Base-by-base conservation (phyloP, 2,888 invertebrate genomes). In the Rosalia funebris region DNA sequence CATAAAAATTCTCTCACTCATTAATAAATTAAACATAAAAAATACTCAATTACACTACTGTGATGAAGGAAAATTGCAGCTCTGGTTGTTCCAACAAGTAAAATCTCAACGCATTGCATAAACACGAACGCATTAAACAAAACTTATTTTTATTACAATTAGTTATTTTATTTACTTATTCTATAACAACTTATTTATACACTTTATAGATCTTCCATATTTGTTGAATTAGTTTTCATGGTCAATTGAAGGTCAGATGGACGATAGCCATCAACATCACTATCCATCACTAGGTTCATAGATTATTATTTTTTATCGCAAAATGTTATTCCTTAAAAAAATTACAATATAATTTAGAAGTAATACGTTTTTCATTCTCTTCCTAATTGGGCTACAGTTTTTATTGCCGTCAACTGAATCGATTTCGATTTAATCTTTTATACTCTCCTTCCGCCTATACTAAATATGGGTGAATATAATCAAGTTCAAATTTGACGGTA, bases 381-480 rank as follows among this genome's bases (percentile, higher is more conserved):
- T 53, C 53, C 42, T 31, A 53, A 42, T 53, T 53, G 31, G 53
- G 53, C n/a, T n/a, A 15, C 11, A 32, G 11, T 42, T 31, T 39
- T 25, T 48, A 12, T 34, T 17, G 20, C 10, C 37, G 36, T 37
- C 48, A 37, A 37, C 39, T 12, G 42, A 12, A 32, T 32, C 25
- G 42, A 53, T 42, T 42, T 53, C 32, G 42, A 53, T 53, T 53
- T 53, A 50, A 50, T 50, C 50, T 50, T 50, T 50, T 15, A 16
- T 41, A 39, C 16, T 48, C n/a, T 37, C 14, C 32, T 36, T 37
- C 11, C 37, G 12, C 10, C 41, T 25, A 50, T 15, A 31, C 53
- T 53, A 42, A 31, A 42, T 42, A 53, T 53, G 42, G 41, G 3
- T 5, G 37, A 53, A 53, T 53, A 53, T 53, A 53, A 53, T 53